Percentiles rank a stretch among this genome's conserved stretches.
phyloP scores from a whole-genome alignment of 2,888 invertebrate species.

The Aproaerema taeniolella region DNA sequence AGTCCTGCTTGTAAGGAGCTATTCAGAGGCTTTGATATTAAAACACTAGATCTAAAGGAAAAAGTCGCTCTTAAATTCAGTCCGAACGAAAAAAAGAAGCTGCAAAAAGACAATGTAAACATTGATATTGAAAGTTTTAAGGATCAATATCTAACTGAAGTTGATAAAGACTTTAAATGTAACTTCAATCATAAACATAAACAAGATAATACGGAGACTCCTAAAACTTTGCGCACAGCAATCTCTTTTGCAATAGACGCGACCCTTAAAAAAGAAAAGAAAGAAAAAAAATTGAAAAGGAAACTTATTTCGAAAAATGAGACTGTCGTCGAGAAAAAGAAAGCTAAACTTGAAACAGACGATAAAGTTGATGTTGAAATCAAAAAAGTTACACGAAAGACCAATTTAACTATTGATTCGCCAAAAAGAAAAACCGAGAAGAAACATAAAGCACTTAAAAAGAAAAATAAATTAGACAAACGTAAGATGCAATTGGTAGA shows the following conservation, averaged over 20 bases:
- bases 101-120: constrained; percentile 29
- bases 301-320: too few species aligned
- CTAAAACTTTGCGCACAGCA: too few species aligned
- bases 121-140: constrained; percentile 57
- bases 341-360: background rate
- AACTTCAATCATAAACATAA: constrained; percentile 25
- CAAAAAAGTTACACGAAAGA: too few species aligned
- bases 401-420: constrained; percentile 9
- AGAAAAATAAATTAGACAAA: too few species aligned
- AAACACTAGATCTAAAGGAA: constrained; percentile 22
- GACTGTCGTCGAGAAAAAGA: constrained; percentile 20
- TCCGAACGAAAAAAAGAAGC: constrained; percentile 32
- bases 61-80: constrained; percentile 43
- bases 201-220: background rate
- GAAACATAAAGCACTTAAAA: constrained; percentile 20
- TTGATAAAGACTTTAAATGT: constrained; percentile 27
- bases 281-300: constrained; percentile 19
- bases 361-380: background rate
- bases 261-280: constrained; percentile 12
- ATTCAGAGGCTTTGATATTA: constrained; percentile 17
- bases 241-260: constrained; percentile 27
- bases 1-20: constrained; percentile 13
- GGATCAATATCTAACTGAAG: constrained; percentile 48
- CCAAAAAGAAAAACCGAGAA: constrained; percentile 12
- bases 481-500: too few species aligned